These are phyloP conservation scores for Paramormyrops kingsleyae DNA, from an alignment of 2,113 vertebrate genomes.

Conservation along the genomic window DNA sequence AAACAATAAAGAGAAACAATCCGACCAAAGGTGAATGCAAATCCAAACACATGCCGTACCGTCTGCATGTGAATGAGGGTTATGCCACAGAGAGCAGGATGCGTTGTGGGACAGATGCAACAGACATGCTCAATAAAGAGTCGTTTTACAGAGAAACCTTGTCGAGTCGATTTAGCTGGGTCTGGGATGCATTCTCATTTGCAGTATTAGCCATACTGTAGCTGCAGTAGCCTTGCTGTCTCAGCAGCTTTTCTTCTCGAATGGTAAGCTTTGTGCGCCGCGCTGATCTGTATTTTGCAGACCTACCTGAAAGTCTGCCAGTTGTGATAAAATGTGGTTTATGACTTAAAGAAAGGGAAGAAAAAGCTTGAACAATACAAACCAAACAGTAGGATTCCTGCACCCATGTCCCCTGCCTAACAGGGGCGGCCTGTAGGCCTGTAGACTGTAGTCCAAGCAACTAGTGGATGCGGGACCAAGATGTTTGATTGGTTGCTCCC, in stretches of 20 bases:
- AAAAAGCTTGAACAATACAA: not conserved
- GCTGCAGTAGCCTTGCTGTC: not conserved
- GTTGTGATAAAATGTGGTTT: not conserved
- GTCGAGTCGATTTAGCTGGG: not conserved
- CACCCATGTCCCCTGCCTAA: not conserved
- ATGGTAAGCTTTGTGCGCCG: not conserved
- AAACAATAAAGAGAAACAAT: constrained; percentile 5
- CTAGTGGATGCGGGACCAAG: not conserved
- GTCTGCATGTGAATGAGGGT: not conserved
- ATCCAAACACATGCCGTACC: not conserved
- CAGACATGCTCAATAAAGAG: not conserved
- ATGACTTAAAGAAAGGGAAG: not conserved
- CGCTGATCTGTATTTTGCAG: not conserved
- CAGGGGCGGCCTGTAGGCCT: not conserved
- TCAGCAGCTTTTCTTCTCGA: not conserved
- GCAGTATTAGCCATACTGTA: not conserved
- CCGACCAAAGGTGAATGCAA: not conserved
- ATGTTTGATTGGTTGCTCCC: not conserved
- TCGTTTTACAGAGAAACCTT: not conserved
- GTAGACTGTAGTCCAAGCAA: not conserved
- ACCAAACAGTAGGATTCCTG: not conserved
- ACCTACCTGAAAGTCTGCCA: not conserved
- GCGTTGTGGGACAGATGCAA: not conserved
- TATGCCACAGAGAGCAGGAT: not conserved
- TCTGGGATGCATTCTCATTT: not conserved